Evolutionary conservation across 2,797 vertebrate genomes (phyloP), one percentile per base, ranked within the genome.

Genomic region (Galagoides demidoff): DNA sequence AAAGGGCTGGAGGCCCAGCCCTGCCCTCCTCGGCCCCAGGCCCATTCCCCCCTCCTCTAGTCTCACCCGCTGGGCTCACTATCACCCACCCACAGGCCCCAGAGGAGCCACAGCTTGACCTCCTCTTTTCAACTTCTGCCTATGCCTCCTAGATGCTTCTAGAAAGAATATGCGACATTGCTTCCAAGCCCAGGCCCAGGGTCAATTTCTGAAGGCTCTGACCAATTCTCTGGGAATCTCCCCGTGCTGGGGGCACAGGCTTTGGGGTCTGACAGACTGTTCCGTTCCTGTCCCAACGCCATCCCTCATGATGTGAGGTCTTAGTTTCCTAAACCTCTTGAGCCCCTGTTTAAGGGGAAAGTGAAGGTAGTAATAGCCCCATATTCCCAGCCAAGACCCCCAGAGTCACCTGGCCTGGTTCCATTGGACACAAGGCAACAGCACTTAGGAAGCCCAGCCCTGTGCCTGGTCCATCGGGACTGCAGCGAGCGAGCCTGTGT

Each of bases 1-100:
- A 98, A 98, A 96, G 97, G 97, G 79, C 59, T 93, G 37, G 91
- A 79, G 85, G 85, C 89, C 84, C 86, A 61, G 81, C 73, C 71
- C 76, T 76, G 49, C 91, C 66, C 16, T 78, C 71, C 90, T 81
- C 17, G 22, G 83, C 12, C 76, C 55, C 17, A 31, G 37, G 11
- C 55, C 85, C 3, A 34, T 37, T 3, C 0, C 52, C 34, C 34
- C 25, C 12, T 14, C 8, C 43, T 49, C 7, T 3, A 17, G 45
- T 63, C 89, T 89, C 55, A 52, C 29, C 19, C 37, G 5, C 68
- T 20, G 5, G 57, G 29, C 43, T 71, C 45, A 10, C 23, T 19
- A 27, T 43, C 76, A 70, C 78, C 92, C 29, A 31, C 19, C 68
- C 29, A 1, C 16, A 22, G n/a, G 52, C 39, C 79, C 79, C 49